Percentiles rank a stretch among this genome's conserved stretches.
These are phyloP conservation scores for Tiliacea citrago DNA, from an alignment of 2,888 invertebrate species.

Conservation along the genomic window DNA sequence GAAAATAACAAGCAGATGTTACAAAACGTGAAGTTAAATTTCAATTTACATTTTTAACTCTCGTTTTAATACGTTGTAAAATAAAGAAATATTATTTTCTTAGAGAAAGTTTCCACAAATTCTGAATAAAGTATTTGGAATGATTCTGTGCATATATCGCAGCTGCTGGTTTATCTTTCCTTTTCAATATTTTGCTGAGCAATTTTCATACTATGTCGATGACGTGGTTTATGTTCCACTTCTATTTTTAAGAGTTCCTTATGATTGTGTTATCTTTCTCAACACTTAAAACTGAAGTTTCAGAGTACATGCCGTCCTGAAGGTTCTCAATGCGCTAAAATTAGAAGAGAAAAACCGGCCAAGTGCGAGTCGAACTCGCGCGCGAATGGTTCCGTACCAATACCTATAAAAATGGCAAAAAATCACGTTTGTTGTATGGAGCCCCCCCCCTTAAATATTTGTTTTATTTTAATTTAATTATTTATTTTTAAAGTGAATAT, in stretches of 20 bases:
- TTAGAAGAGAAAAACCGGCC: not conserved
- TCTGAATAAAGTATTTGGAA: constrained; percentile 8
- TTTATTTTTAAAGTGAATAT: no score
- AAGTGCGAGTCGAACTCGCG: no score
- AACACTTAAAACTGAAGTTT: not conserved
- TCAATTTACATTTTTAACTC: constrained; percentile 13
- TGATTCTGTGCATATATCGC: constrained; percentile 17
- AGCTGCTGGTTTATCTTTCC: not conserved
- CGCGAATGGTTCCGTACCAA: no score
- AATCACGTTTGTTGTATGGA: no score
- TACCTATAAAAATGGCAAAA: no score
- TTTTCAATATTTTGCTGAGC: not conserved
- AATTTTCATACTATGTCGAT: not conserved
- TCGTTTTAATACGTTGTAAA: no score
- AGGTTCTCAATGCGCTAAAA: not conserved
- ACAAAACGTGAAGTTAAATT: constrained; percentile 10
- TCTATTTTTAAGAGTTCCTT: not conserved
- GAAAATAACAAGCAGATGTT: not conserved
- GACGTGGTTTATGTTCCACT: not conserved
- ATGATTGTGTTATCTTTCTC: not conserved
- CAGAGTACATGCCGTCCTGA: not conserved
- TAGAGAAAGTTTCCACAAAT: constrained; percentile 11
- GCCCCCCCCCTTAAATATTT: no score
- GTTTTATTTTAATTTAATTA: no score
- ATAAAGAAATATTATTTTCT: constrained; percentile 1